Evolutionary conservation across 1,140 invertebrate species (phyloP).

Genomic region (Zaprionus gabonicus): DNA sequence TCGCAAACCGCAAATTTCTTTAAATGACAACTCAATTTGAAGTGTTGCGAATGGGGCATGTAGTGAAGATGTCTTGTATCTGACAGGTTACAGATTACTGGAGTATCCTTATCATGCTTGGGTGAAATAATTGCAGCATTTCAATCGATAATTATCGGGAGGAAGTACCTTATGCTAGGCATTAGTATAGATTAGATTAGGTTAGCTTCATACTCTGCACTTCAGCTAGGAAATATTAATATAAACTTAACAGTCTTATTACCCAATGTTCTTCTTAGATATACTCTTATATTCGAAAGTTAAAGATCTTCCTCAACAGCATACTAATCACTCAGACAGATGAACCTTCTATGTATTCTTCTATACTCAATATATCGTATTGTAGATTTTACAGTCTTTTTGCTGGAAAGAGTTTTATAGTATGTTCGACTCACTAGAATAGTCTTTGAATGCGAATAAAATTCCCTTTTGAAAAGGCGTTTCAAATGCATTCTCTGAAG

Average conservation of each 20-base stretch:
- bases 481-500: slow-evolving; percentile 8
- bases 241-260: too few species aligned
- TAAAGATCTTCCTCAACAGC: too few species aligned
- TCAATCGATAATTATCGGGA: background rate
- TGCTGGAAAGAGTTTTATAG: background rate
- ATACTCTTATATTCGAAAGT: background rate
- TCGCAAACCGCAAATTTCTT: background rate
- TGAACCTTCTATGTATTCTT: too few species aligned
- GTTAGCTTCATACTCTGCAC: too few species aligned
- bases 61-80: background rate
- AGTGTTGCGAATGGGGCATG: background rate
- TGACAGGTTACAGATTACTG: background rate
- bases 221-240: too few species aligned
- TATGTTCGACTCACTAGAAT: background rate
- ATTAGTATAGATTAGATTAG: too few species aligned
- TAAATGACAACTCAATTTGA: background rate
- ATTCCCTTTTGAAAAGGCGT: background rate
- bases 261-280: too few species aligned
- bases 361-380: slow-evolving; percentile 7
- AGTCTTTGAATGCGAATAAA: background rate
- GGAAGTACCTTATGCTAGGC: too few species aligned
- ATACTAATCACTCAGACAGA: background rate
- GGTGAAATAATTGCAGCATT: background rate
- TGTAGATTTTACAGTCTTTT: background rate
- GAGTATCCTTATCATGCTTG: background rate